These are phyloP conservation scores for Yponomeuta plumbellus DNA, from an alignment of 2,888 invertebrate genomes.

Conservation along the genomic window DNA sequence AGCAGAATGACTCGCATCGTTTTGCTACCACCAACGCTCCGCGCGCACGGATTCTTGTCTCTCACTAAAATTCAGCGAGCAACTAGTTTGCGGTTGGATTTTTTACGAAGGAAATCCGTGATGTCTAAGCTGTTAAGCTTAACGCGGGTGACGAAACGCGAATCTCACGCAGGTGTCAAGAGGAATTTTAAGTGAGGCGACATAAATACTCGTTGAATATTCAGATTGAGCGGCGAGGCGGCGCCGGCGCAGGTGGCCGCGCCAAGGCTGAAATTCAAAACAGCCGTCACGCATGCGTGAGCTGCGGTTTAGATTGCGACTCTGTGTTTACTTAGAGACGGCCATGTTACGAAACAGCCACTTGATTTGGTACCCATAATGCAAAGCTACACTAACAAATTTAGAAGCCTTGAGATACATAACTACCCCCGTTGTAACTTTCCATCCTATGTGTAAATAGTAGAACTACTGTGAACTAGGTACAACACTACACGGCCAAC, in stretches of 20 bases:
- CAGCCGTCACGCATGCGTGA: slow-evolving; percentile 74
- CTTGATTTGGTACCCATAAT: background rate
- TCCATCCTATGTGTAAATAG: background rate
- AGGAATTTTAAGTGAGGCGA: slow-evolving; percentile 65
- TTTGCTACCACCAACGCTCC: too few species aligned
- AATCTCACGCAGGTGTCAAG: slow-evolving; percentile 64
- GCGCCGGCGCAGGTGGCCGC: slow-evolving; percentile 79
- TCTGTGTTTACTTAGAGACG: slow-evolving; percentile 26
- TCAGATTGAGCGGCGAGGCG: slow-evolving; percentile 74
- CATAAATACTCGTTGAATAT: slow-evolving; percentile 73
- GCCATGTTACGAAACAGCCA: slow-evolving; percentile 11
- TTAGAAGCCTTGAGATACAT: background rate
- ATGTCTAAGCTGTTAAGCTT: slow-evolving; percentile 5
- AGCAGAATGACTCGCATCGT: background rate
- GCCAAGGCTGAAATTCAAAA: slow-evolving; percentile 77
- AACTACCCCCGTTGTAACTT: background rate
- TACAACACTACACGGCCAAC: background rate
- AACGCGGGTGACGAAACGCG: slow-evolving; percentile 36
- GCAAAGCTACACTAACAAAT: background rate
- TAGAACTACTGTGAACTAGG: too few species aligned
- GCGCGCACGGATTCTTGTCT: too few species aligned
- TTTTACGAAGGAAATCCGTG: background rate
- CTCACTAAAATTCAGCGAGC: too few species aligned
- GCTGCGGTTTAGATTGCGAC: slow-evolving; percentile 55
- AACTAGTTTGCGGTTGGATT: background rate